phyloP scores from a whole-genome alignment of 2,888 invertebrate species.

The Cepaea hortensis region DNA sequence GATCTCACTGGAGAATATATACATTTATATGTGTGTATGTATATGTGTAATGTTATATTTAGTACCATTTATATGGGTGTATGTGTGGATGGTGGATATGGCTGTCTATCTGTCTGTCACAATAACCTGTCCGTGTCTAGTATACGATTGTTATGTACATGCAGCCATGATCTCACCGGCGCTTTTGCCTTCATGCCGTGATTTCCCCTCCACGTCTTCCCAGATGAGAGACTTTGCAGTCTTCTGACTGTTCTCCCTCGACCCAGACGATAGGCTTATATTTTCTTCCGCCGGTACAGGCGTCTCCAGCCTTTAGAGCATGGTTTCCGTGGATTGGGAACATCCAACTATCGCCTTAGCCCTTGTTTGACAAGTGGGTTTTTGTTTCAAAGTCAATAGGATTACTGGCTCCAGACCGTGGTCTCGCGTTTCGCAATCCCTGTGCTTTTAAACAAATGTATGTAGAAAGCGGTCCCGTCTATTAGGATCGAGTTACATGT shows the following conservation, averaged over 20 bases:
- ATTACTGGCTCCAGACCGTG: neutral
- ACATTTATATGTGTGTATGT: too few relatives aligned
- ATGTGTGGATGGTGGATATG: too few relatives aligned
- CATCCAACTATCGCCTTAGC: slow-evolving; percentile 4
- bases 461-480: slow-evolving; percentile 13
- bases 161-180: too few relatives aligned
- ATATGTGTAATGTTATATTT: too few relatives aligned
- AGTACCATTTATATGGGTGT: too few relatives aligned
- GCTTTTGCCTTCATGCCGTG: too few relatives aligned
- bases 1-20: too few relatives aligned
- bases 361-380: slow-evolving; percentile 31
- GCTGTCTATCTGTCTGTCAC: too few relatives aligned
- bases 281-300: slow-evolving; percentile 13
- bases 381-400: slow-evolving; percentile 38
- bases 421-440: slow-evolving; percentile 14
- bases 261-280: neutral
- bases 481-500: slow-evolving; percentile 17
- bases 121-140: too few relatives aligned
- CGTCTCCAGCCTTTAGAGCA: slow-evolving; percentile 4
- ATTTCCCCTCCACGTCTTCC: too few relatives aligned
- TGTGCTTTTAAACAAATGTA: slow-evolving; percentile 18
- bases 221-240: neutral
- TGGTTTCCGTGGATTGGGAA: neutral
- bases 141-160: too few relatives aligned
- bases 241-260: neutral